A percentile compares a stretch with the other conserved stretches of the same genome.
phyloP scores from a whole-genome alignment of 2,797 vertebrate species.

The Malurus splendens region DNA sequence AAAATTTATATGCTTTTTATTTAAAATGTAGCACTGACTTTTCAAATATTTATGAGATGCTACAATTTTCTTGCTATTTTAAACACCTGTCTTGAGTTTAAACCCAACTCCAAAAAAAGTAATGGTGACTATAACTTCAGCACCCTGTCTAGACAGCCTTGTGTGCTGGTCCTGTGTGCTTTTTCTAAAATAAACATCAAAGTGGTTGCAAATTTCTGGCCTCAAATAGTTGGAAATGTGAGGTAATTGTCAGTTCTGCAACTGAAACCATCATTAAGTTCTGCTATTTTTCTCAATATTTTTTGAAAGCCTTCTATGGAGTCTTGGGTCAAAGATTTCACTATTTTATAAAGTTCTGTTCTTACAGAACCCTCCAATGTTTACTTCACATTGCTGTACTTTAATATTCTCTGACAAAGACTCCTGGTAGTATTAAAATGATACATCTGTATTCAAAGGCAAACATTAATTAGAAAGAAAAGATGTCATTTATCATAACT shows the following conservation, averaged over 20 bases:
- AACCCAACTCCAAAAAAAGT: neutral
- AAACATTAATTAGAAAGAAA: neutral
- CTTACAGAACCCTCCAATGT: neutral
- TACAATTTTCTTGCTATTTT: neutral
- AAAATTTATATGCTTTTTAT: neutral
- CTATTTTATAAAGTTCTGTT: neutral
- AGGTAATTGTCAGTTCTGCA: neutral
- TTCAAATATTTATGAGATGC: neutral
- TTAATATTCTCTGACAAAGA: neutral
- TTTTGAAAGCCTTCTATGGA: neutral
- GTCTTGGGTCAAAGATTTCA: neutral
- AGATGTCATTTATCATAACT: neutral
- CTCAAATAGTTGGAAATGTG: neutral
- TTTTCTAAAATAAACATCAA: rapidly evolving
- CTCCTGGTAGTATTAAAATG: neutral
- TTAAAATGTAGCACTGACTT: neutral
- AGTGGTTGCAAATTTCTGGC: neutral
- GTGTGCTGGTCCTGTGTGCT: neutral
- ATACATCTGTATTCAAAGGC: neutral
- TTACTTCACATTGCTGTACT: neutral
- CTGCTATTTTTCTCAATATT: neutral
- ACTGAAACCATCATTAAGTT: neutral
- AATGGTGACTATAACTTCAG: neutral
- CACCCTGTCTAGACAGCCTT: neutral
- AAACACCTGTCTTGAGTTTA: neutral